A percentile compares a stretch with the other conserved stretches of the same genome.
phyloP scores from a whole-genome alignment of 2,888 invertebrate genomes.

The Malthinus seriepunctatus region DNA sequence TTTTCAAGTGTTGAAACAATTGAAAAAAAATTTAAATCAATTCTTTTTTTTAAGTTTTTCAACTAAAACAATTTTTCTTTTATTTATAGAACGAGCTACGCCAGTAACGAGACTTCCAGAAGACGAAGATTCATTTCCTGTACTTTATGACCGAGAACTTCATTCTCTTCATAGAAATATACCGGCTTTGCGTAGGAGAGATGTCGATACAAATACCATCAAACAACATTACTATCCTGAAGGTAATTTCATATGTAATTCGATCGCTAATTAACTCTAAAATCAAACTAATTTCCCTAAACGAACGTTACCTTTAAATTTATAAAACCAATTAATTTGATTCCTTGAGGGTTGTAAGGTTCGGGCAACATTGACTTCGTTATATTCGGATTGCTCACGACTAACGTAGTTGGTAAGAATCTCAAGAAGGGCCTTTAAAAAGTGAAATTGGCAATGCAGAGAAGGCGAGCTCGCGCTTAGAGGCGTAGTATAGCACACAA shows the following conservation, averaged over 20 bases:
- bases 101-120: conserved; percentile 57
- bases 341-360: no score
- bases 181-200: conserved; percentile 75
- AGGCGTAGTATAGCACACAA: no score
- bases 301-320: no score
- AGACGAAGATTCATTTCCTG: conserved; percentile 69
- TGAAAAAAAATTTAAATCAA: background rate
- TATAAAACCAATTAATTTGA: no score
- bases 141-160: conserved; percentile 73
- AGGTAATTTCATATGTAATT: conserved; percentile 65
- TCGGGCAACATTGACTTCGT: no score
- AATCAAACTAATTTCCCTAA: no score
- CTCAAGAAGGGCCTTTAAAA: no score
- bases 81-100: conserved; percentile 47
- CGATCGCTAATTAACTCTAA: background rate
- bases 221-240: conserved; percentile 84
- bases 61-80: conserved; percentile 1
- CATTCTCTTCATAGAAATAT: conserved; percentile 80
- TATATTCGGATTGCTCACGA: no score
- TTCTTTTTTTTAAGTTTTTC: background rate
- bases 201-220: conserved; percentile 76
- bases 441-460: no score
- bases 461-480: no score
- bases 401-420: no score
- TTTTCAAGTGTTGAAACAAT: background rate